Conservation (phyloP, 1,140 invertebrate genomes). For the Teleogryllus occipitalis region DNA sequence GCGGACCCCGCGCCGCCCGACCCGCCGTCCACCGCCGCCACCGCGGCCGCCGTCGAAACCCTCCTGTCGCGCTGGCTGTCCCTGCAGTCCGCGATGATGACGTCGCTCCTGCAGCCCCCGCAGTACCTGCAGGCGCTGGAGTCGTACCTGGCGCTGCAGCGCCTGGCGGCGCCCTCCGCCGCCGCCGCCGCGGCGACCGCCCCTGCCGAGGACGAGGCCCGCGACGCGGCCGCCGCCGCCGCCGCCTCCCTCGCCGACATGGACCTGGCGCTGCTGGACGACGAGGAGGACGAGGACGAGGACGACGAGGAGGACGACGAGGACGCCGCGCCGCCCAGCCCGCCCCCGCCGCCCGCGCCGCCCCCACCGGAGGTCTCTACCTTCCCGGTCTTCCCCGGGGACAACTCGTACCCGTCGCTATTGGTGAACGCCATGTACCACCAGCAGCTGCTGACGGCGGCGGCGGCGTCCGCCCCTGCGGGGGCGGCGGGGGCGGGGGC, state of each 20-base stretch:
- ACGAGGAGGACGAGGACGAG: neutral
- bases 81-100: neutral
- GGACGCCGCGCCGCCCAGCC: slow-evolving; percentile 34
- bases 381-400: slow-evolving; percentile 42
- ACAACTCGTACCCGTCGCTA: slow-evolving; percentile 48
- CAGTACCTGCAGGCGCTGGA: slow-evolving; percentile 22
- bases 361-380: neutral
- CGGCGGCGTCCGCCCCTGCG: slow-evolving; percentile 33
- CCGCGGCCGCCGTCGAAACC: slow-evolving; percentile 32
- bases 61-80: slow-evolving; percentile 37
- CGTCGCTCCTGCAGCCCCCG: slow-evolving; percentile 6
- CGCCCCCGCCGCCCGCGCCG: slow-evolving; percentile 35
- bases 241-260: slow-evolving; percentile 11
- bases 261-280: slow-evolving; percentile 4
- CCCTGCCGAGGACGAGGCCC: slow-evolving; percentile 36
- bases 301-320: slow-evolving; percentile 9
- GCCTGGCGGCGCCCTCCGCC: slow-evolving; percentile 26
- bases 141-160: slow-evolving; percentile 23
- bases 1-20: neutral
- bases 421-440: slow-evolving; percentile 51
- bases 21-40: slow-evolving; percentile 1
- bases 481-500: neutral
- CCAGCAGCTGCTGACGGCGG: slow-evolving; percentile 35
- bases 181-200: slow-evolving; percentile 29
- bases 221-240: slow-evolving; percentile 16